These are phyloP conservation scores for Cephalotes varians DNA, from an alignment of 2,888 invertebrate genomes.

Conservation along the genomic window DNA sequence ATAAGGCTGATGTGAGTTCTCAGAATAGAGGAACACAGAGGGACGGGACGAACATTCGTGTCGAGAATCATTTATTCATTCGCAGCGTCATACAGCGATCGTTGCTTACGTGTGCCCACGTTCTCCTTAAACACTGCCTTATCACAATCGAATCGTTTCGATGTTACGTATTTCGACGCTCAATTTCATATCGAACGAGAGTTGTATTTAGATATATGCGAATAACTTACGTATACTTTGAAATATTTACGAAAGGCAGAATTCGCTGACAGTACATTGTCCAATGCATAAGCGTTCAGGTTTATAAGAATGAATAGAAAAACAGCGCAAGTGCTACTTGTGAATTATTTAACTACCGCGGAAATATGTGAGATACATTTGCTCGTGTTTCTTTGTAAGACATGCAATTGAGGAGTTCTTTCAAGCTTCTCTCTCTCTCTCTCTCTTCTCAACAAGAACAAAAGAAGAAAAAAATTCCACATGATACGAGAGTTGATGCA, in stretches of 20 bases:
- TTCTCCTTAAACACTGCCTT: slow-evolving; percentile 10
- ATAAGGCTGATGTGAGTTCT: slow-evolving; percentile 25
- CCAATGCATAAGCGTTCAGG: neutral
- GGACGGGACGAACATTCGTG: neutral
- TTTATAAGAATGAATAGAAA: neutral
- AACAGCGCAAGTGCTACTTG: neutral
- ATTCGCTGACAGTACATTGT: neutral
- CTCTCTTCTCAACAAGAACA: too few species aligned
- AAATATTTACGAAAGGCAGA: neutral
- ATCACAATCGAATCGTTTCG: slow-evolving; percentile 4
- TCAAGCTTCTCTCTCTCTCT: too few species aligned
- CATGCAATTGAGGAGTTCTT: neutral
- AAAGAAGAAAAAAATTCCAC: neutral
- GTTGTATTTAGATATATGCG: neutral
- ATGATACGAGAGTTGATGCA: slow-evolving; percentile 4
- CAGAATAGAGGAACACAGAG: neutral
- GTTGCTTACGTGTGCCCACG: neutral
- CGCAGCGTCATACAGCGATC: neutral
- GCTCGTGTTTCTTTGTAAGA: neutral
- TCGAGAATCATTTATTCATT: slow-evolving; percentile 39
- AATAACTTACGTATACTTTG: neutral
- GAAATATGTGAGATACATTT: neutral
- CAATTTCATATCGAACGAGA: neutral
- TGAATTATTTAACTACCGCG: neutral
- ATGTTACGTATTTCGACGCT: too few species aligned